Base-by-base conservation (phyloP, 2,888 invertebrate genomes). In the Drosophila cognata region DNA sequence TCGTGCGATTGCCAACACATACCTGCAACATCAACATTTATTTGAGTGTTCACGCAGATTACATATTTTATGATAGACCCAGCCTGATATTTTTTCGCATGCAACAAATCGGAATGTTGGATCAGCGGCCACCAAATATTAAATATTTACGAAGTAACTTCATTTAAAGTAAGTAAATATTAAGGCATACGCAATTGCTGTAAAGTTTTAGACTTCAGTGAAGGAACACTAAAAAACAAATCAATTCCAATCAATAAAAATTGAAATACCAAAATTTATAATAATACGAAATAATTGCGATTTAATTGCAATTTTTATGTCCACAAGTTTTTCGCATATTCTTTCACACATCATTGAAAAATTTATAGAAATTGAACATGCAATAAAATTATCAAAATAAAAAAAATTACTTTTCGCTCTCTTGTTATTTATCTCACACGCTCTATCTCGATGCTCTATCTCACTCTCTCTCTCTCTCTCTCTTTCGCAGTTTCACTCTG, bases 1-100 rank as follows among this genome's bases (percentile, higher is more conserved):
- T 71, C 68, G 79, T 67, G 75, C 78, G 38, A 66, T 60, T 71
- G 63, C 41, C 31, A 67, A 65, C 58, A 62, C 57, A 62, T 52
- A 33, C 36, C 28, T 10, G 41, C 28, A 21, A 10, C 7, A 51
- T 29, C 33, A 21, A 10, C 7, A 51, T 29, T n/a, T 46, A 48
- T 25, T n/a, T 2, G 28, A 11, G 33, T 68, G 53, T 53, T 31
- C 31, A 55, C 52, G 28, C 56, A 56, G 56, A 25, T 56, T 36
- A 29, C 56, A 25, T 31, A 38, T 21, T 51, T 33, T 55, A 18
- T 53, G 67, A 48, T 67, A 1, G 6, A 28, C 31, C n/a, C 36
- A 0, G 8, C 11, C 43, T 43, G 36, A 16, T 53, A 25, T 25
- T 53, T 18, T 16, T 0, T 46, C 2, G 2, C 21, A 16, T 16